Evolutionary conservation across 1,140 invertebrate genomes (phyloP).

Genomic region (Drosophila watanabei): DNA sequence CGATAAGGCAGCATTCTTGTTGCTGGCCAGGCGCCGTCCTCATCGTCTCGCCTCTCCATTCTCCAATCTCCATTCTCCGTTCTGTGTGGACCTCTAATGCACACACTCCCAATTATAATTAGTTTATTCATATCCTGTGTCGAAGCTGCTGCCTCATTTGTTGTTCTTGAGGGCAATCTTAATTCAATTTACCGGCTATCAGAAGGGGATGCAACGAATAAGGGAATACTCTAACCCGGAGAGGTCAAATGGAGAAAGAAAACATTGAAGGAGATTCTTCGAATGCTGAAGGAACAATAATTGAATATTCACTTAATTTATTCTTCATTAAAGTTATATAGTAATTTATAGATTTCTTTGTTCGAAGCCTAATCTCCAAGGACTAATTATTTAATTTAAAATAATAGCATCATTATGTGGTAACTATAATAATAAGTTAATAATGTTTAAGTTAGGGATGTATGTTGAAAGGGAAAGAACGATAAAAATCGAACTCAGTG

Average conservation of each 20-base stretch:
- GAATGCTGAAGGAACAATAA: not conserved
- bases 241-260: not conserved
- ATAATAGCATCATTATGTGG: not conserved
- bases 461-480: too few relatives aligned
- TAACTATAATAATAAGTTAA: not conserved
- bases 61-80: not conserved
- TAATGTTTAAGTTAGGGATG: not conserved
- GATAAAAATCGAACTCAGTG: too few relatives aligned
- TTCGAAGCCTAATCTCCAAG: not conserved
- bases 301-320: not conserved
- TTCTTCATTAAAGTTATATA: not conserved
- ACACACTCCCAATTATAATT: conserved; percentile 74
- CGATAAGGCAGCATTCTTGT: conserved; percentile 80
- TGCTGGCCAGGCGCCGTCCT: conserved; percentile 51
- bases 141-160: conserved; percentile 77
- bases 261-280: too few relatives aligned
- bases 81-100: conserved; percentile 37
- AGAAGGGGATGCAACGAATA: conserved; percentile 28
- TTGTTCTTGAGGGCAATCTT: conserved; percentile 76
- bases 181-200: conserved; percentile 81
- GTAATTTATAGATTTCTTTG: not conserved
- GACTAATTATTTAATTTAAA: not conserved
- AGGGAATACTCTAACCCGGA: conserved; percentile 27
- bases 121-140: conserved; percentile 83
- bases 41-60: conserved; percentile 21